Evolutionary conservation across 2,797 vertebrate genomes (phyloP), one percentile per base, ranked within the genome.

Genomic region (Leptodactylus fallax): DNA sequence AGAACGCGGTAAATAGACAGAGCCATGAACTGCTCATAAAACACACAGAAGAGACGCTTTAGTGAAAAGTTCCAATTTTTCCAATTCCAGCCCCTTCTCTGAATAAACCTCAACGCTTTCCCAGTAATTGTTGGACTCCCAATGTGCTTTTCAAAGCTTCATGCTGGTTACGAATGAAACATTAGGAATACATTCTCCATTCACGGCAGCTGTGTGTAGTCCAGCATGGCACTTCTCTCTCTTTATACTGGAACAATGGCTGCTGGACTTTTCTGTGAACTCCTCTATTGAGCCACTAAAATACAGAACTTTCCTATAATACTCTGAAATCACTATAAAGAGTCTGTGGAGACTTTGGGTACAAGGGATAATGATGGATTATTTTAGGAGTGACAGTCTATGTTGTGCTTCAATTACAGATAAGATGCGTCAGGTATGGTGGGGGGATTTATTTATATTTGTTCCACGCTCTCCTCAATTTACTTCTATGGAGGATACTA

Each of bases 81-180:
- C 80, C 14, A 67, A 67, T 67, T 53, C 36, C 19, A n/a, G 61
- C 80, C 14, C n/a, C 51, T 65, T 81, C 49, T 65, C 61, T 67
- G 61, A 81, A 81, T 67, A 81, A 51, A 25, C 45, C 61, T 51
- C 80, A 51, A 65, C 36, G 27, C 80, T 53, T 67, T 61, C 60
- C 80, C 80, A 17, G 80, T 81, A 81, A 67, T 81, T 81, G 80
- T 45, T 67, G 80, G 61, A 49, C 61, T 81, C 80, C 80, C 80
- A 81, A 67, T 23, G 80, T 17, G 80, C 61, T 11, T 81, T 81
- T 81, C n/a, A 81, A 51, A 81, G 45, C 36, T 67, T 45, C 80
- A 23, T 17, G 80, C 80, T 67, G 80, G 80, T 65, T 17, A 47
- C 8, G 80, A 81, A 81, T 60, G 12, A 82, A 83, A 83, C 21